Conservation (phyloP, 2,113 vertebrate species). For the Gadus macrocephalus region DNA sequence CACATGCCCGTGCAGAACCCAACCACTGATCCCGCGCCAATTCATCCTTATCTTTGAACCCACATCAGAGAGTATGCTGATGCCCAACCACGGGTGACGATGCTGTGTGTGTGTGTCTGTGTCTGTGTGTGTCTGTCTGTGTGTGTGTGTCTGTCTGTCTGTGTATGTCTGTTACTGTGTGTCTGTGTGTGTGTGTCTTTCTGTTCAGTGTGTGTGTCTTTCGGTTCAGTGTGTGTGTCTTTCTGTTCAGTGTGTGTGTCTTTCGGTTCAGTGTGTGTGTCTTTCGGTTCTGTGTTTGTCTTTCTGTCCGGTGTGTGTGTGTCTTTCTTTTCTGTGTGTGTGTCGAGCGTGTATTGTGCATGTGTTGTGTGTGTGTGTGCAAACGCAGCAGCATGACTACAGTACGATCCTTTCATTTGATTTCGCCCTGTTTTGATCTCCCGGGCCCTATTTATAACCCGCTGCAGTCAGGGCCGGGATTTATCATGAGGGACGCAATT, state of each 20-base stretch:
- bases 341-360: too few relatives aligned
- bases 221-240: background rate
- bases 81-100: conserved; percentile 19
- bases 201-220: background rate
- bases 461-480: background rate
- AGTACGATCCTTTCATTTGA: background rate
- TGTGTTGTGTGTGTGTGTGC: background rate
- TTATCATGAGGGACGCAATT: conserved; percentile 3
- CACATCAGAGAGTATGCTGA: conserved; percentile 57
- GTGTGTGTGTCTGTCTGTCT: background rate
- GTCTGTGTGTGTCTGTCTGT: background rate
- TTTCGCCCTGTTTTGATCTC: background rate
- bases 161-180: conserved; percentile 3
- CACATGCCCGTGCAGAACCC: conserved; percentile 49
- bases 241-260: background rate
- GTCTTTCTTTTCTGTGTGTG: too few relatives aligned
- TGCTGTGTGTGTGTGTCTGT: conserved; percentile 14
- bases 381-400: background rate
- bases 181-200: background rate
- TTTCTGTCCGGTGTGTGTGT: too few relatives aligned
- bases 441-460: background rate
- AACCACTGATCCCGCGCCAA: conserved; percentile 55
- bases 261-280: too few relatives aligned
- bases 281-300: too few relatives aligned
- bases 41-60: conserved; percentile 65